Evolutionary conservation across 2,888 invertebrate species (phyloP).

Genomic region (Heliconius charithonia): DNA sequence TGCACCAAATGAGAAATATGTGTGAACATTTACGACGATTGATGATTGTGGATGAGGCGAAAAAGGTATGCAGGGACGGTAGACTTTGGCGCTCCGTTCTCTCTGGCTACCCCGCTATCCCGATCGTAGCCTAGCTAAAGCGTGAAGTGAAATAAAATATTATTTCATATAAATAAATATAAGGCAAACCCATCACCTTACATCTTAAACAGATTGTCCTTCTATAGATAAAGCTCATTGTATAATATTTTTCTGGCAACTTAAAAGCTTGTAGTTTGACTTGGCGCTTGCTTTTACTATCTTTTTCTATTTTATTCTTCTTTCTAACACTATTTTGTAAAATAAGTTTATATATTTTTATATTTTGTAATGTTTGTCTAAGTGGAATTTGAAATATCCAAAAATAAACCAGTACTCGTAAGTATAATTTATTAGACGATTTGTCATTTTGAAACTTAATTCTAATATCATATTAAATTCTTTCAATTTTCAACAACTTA

Average conservation of each 20-base stretch:
- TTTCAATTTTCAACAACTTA: neutral
- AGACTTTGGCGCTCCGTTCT: too few relatives aligned
- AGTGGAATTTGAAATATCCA: too few relatives aligned
- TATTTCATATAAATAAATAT: too few relatives aligned
- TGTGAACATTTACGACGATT: too few relatives aligned
- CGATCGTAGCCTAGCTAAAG: too few relatives aligned
- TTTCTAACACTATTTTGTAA: neutral
- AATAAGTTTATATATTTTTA: neutral
- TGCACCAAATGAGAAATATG: too few relatives aligned
- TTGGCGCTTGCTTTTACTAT: conserved; percentile 3
- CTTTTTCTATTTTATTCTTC: neutral
- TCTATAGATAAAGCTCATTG: conserved; percentile 3
- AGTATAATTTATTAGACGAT: neutral
- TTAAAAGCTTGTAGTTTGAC: neutral
- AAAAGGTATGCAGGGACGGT: too few relatives aligned
- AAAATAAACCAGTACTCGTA: too few relatives aligned
- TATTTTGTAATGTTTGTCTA: neutral
- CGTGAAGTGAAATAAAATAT: too few relatives aligned
- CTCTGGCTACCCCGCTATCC: too few relatives aligned
- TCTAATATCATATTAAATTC: neutral
- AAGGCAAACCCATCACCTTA: too few relatives aligned
- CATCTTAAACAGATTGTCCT: neutral
- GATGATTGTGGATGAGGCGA: too few relatives aligned
- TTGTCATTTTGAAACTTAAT: neutral
- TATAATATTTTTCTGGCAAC: neutral